A percentile compares a stretch with the other conserved stretches of the same genome.
Conservation (phyloP, 2,888 invertebrate genomes). For the Ichneumon xanthorius region DNA sequence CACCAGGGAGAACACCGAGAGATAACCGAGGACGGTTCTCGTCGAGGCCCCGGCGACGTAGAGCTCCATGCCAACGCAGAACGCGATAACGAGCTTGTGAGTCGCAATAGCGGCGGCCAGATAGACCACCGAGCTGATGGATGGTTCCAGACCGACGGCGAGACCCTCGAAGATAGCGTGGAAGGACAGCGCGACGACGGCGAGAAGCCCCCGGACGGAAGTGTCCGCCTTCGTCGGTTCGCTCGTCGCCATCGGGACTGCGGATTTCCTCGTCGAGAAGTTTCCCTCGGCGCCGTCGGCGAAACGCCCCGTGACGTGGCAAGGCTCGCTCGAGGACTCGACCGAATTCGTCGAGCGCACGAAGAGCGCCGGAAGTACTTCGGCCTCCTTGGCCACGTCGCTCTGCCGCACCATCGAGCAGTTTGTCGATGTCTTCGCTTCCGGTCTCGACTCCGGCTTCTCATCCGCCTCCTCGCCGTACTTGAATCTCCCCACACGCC, state of each 20-base stretch:
- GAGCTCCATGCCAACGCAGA: slow-evolving; percentile 89
- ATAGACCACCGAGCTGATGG: slow-evolving; percentile 85
- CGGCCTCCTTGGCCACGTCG: slow-evolving; percentile 54
- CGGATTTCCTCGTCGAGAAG: slow-evolving; percentile 45
- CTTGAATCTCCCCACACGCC: slow-evolving; percentile 62
- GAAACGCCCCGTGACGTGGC: slow-evolving; percentile 54
- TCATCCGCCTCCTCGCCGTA: slow-evolving; percentile 60
- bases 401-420: slow-evolving; percentile 39
- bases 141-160: slow-evolving; percentile 88
- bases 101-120: slow-evolving; percentile 89
- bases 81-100: slow-evolving; percentile 89
- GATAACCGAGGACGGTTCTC: slow-evolving; percentile 86
- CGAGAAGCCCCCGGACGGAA: slow-evolving; percentile 86
- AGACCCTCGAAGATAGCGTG: slow-evolving; percentile 90
- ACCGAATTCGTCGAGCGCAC: slow-evolving; percentile 75
- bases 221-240: slow-evolving; percentile 79
- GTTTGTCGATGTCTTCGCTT: slow-evolving; percentile 33
- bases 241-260: slow-evolving; percentile 55
- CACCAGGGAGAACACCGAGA: slow-evolving; percentile 88
- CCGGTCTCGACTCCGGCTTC: slow-evolving; percentile 23
- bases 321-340: slow-evolving; percentile 65
- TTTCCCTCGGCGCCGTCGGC: slow-evolving; percentile 60
- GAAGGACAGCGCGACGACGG: slow-evolving; percentile 89
- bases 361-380: slow-evolving; percentile 77
- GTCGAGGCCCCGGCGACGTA: slow-evolving; percentile 85